These are phyloP conservation scores for Sebastes elongatus DNA, from an alignment of 2,797 vertebrate species.

Conservation along the genomic window DNA sequence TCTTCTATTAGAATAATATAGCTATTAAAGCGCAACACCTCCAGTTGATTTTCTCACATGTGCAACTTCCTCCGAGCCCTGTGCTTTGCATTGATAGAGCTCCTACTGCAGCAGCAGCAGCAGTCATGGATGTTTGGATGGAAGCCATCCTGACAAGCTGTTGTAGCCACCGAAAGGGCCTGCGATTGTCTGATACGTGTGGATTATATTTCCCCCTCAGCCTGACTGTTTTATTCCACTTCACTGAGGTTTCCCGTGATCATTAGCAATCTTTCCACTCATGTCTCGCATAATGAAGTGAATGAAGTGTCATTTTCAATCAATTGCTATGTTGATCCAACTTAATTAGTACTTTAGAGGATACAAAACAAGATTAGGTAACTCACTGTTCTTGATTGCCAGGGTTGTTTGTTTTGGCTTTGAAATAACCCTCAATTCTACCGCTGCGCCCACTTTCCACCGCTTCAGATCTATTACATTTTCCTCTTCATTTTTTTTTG, in stretches of 20 bases:
- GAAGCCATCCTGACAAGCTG: constrained; percentile 63
- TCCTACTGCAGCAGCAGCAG: constrained; percentile 28
- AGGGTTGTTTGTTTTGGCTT: constrained; percentile 60
- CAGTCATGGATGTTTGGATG: constrained; percentile 62
- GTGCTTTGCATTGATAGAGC: constrained; percentile 25
- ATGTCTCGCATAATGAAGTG: constrained; percentile 76
- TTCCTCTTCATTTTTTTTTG: neutral
- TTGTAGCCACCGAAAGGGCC: constrained; percentile 53
- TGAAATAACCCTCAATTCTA: constrained; percentile 37
- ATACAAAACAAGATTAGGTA: constrained; percentile 74
- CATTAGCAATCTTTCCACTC: constrained; percentile 78
- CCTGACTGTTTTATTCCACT: constrained; percentile 64
- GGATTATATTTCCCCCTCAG: constrained; percentile 65
- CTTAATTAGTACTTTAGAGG: constrained; percentile 78
- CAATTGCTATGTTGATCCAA: constrained; percentile 77
- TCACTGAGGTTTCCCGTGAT: constrained; percentile 69
- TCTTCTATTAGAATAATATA: constrained; percentile 43
- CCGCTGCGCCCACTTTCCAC: neutral
- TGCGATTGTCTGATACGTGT: constrained; percentile 64
- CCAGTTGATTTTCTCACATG: constrained; percentile 37
- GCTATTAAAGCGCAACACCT: constrained; percentile 28
- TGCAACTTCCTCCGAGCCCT: constrained; percentile 15
- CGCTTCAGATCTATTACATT: neutral
- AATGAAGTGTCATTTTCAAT: constrained; percentile 78
- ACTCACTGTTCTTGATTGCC: constrained; percentile 56